These are phyloP conservation scores for Phenganax marumi DNA, from an alignment of 92 coral and sea anemone genomes.

Conservation along the genomic window DNA sequence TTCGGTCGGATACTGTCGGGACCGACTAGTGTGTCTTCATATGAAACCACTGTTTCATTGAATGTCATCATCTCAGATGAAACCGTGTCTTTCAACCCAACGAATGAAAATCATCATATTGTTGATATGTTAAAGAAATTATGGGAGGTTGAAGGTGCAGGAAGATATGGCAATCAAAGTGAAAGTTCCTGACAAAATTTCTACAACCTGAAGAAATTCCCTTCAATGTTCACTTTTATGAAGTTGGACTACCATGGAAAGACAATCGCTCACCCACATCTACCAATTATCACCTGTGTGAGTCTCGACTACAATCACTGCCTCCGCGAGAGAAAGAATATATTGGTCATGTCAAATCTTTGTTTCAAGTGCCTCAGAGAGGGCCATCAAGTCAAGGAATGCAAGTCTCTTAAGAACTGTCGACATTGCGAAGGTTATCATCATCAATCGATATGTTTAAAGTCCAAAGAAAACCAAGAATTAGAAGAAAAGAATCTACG, in stretches of 20 bases:
- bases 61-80: constrained; percentile 50
- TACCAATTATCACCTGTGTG: constrained; percentile 54
- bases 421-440: background rate
- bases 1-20: constrained; percentile 68
- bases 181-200: background rate
- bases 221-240: constrained; percentile 56
- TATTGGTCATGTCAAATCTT: background rate
- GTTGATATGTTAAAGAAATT: constrained; percentile 43
- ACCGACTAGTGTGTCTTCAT: constrained; percentile 29
- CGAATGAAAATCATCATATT: background rate
- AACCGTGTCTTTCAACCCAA: constrained; percentile 4
- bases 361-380: background rate
- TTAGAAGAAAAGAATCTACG: background rate
- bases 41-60: background rate
- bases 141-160: constrained; percentile 61
- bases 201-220: constrained; percentile 18
- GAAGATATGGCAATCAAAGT: background rate
- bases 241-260: constrained; percentile 61
- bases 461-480: background rate
- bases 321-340: background rate
- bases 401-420: background rate
- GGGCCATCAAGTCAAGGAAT: background rate
- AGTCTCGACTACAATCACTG: too few relatives aligned
- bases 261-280: constrained; percentile 41
- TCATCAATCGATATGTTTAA: background rate